Percentiles rank a stretch among this genome's conserved stretches.
Evolutionary conservation across 2,113 vertebrate genomes (phyloP).

Genomic region (Carollia perspicillata): DNA sequence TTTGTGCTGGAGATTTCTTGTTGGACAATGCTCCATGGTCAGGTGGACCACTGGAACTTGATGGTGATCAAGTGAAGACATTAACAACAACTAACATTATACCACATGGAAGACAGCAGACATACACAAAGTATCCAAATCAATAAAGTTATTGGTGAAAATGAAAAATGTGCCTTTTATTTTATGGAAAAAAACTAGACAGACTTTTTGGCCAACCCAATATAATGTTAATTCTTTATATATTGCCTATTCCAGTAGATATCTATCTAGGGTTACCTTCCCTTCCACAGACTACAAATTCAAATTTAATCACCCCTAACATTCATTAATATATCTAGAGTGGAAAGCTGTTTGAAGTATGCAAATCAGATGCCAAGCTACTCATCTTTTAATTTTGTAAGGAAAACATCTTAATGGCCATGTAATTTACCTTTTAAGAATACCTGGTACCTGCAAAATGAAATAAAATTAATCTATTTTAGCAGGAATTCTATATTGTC

Average conservation of each 20-base stretch:
- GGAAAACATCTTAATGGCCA: background rate
- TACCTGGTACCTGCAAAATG: background rate
- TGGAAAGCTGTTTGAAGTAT: background rate
- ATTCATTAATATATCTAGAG: background rate
- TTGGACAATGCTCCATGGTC: too few species aligned
- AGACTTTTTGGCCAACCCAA: too few species aligned
- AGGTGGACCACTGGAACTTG: too few species aligned
- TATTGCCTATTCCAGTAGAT: background rate
- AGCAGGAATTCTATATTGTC: background rate
- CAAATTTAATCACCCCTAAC: background rate
- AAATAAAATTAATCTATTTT: slow-evolving; percentile 3
- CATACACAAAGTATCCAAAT: too few species aligned
- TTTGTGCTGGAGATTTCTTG: too few species aligned
- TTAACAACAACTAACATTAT: too few species aligned
- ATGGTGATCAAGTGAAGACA: too few species aligned
- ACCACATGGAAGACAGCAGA: too few species aligned
- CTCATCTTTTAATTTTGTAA: background rate
- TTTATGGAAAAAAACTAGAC: too few species aligned
- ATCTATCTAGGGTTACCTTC: background rate
- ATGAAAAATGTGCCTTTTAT: too few species aligned
- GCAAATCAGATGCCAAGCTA: background rate
- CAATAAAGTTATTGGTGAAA: too few species aligned
- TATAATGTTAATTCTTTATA: background rate
- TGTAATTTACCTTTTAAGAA: background rate
- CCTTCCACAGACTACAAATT: background rate